Evolutionary conservation across 2,797 vertebrate genomes (phyloP), one percentile per base, ranked within the genome.

Genomic region (Melanotaenia parkinsoni): DNA sequence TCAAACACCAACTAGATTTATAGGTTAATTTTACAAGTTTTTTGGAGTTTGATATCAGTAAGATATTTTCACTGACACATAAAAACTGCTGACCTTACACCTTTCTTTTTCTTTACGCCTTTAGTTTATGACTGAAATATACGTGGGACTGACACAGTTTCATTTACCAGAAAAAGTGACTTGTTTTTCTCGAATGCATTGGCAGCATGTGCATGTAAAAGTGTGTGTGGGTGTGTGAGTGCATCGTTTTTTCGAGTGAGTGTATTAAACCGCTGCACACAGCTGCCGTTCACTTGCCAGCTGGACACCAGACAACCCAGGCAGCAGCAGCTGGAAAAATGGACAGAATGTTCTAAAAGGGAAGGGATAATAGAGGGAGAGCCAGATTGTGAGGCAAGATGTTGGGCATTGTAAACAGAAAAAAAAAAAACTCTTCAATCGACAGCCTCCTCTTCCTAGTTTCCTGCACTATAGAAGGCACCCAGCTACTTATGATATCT

Each of bases 251-350:
- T 73, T 59, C 60, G 66, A 72, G 68, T 57, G 70, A 77, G 82
- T 86, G 77, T 86, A 74, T 87, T 78, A 77, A 85, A 88, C 78
- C 60, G 57, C 87, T 83, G 88, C 83, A 74, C 89, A 86, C 86
- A 91, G 89, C 91, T 92, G 88, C 86, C 83, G 85, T 72, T 79
- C 47, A 73, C 75, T 78, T 79, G 87, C 91, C 91, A 91, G 91
- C 89, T 91, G 91, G 91, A 92, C 77, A 82, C 66, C 83, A 87
- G 90, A 91, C 90, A 87, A 77, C 75, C 82, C 74, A 87, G 81
- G 85, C 89, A 87, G 84, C 87, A 91, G 90, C 87, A 89, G 86
- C 88, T 89, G 90, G 85, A 90, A 88, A 89, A 91, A 90, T 85
- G 88, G 88, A 93, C 89, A 91, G 81, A 93, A 90, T 90, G 91